Base-by-base conservation (phyloP, 2,797 vertebrate species). In the Lacerta agilis region DNA sequence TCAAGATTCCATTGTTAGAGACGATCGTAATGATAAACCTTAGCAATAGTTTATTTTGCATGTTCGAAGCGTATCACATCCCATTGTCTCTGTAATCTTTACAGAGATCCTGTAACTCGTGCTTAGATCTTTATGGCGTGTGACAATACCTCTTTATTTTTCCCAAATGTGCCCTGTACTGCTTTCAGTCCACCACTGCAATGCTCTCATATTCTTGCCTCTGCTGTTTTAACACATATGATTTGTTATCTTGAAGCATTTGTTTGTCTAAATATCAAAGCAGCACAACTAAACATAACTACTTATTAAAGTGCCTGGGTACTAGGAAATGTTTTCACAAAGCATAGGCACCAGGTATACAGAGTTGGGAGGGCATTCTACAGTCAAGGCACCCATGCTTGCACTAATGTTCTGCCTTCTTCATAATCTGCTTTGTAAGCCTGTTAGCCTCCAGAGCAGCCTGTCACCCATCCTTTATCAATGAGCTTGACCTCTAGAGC, bases 371-470 rank as follows among this genome's bases (percentile, higher is more conserved):
- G 69, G n/a, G n/a, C 29, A 71, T 71, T 71, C 4, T n/a, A n/a
- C 3, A 71, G 5, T 15, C 69, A 71, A 3, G 69, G 69, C 15
- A 2, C 67, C 13, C 29, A 29, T 69, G 10, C 55, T 86, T 41
- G 6, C 75, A 36, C 1, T 27, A 73, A 33, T 0, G 2, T 0
- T 2, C n/a, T 66, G 67, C 86, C 2, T 10, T 79, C 41, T 71
- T 73, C 36, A 76, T 0, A 0, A 18, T 82, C 76, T 79, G 71
- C 86, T 66, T 80, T 87, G 33, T 4, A 43, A 83, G 23, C 29
- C 69, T 85, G 38, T 69, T 1, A 18, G 43, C 0, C 0, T 41
- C 3, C 3, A 1, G 11, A 25, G 72, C 0, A 1, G 49, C 82
- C 81, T 86, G 81, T 41, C 73, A 78, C 25, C 82, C 38, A 2